A percentile compares a stretch with the other conserved stretches of the same genome.
phyloP scores from a whole-genome alignment of 2,113 vertebrate genomes.

The Oenanthe melanoleuca region DNA sequence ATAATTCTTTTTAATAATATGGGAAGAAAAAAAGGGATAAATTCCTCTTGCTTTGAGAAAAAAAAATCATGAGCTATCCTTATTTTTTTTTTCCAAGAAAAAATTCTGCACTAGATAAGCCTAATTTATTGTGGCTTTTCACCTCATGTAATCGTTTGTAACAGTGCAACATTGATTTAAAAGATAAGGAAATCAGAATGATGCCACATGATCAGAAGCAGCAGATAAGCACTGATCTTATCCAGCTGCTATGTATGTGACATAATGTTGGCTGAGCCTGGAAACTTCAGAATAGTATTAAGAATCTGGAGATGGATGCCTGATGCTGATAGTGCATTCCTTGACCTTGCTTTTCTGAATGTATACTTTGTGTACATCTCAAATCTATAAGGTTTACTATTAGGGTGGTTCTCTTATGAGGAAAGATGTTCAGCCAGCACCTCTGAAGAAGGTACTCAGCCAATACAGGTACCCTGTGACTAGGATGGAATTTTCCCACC shows the following conservation, averaged over 20 bases:
- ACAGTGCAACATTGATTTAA: background rate
- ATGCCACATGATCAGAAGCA: background rate
- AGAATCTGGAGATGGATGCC: background rate
- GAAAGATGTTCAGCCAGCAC: background rate
- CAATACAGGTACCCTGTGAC: background rate
- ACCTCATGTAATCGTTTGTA: background rate
- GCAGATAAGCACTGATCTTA: background rate
- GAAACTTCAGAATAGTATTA: background rate
- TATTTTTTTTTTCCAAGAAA: background rate
- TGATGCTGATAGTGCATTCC: background rate
- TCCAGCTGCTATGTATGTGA: background rate
- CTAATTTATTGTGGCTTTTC: background rate
- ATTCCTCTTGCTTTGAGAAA: background rate
- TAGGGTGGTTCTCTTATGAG: background rate
- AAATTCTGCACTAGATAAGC: background rate
- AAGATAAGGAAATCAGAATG: background rate
- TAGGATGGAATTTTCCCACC: background rate
- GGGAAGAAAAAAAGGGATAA: fast-evolving
- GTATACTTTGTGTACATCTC: background rate
- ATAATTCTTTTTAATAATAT: background rate
- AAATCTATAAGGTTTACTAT: background rate
- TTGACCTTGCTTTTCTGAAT: background rate
- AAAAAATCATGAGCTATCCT: background rate
- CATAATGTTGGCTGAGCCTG: background rate
- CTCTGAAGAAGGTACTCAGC: background rate